A percentile compares a stretch with the other conserved stretches of the same genome.
Conservation (phyloP, 2,113 vertebrate species). For the Hippocampus comes region DNA sequence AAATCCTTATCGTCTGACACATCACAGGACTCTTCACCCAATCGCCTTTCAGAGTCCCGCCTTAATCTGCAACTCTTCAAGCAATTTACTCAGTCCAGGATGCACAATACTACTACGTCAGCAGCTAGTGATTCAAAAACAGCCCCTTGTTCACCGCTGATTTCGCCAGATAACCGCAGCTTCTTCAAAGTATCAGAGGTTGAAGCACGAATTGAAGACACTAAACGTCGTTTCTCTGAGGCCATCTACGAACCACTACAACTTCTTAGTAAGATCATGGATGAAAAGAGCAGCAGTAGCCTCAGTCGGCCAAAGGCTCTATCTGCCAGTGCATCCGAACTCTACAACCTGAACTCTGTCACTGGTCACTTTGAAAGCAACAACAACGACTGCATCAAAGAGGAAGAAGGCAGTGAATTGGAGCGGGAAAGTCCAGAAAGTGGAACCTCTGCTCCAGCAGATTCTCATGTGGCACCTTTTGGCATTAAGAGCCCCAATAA, state of each 20-base stretch:
- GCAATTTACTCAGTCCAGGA: constrained; percentile 88
- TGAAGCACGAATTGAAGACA: constrained; percentile 95
- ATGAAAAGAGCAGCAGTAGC: constrained; percentile 83
- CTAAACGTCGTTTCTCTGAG: constrained; percentile 90
- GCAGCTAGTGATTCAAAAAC: constrained; percentile 86
- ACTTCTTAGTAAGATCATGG: constrained; percentile 93
- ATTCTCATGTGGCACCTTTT: constrained; percentile 49
- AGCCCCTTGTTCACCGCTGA: constrained; percentile 86
- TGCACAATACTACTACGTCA: constrained; percentile 38
- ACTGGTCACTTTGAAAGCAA: constrained; percentile 86
- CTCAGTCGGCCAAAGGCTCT: constrained; percentile 85
- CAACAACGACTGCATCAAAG: constrained; percentile 95
- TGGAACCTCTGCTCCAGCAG: constrained; percentile 26
- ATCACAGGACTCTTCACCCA: constrained; percentile 74
- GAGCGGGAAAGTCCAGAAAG: constrained; percentile 76
- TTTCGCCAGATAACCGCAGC: constrained; percentile 87
- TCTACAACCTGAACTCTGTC: constrained; percentile 79
- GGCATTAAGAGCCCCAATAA: constrained; percentile 50
- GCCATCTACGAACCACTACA: constrained; percentile 93
- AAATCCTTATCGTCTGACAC: constrained; percentile 95
- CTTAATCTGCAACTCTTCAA: constrained; percentile 96
- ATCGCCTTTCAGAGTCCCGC: constrained; percentile 82
- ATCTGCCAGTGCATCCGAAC: constrained; percentile 90
- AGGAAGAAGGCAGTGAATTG: constrained; percentile 80
- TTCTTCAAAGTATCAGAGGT: constrained; percentile 95